Evolutionary conservation across 2,888 invertebrate species (phyloP), one percentile per base, ranked within the genome.

Genomic region (Vandiemenella viatica): DNA sequence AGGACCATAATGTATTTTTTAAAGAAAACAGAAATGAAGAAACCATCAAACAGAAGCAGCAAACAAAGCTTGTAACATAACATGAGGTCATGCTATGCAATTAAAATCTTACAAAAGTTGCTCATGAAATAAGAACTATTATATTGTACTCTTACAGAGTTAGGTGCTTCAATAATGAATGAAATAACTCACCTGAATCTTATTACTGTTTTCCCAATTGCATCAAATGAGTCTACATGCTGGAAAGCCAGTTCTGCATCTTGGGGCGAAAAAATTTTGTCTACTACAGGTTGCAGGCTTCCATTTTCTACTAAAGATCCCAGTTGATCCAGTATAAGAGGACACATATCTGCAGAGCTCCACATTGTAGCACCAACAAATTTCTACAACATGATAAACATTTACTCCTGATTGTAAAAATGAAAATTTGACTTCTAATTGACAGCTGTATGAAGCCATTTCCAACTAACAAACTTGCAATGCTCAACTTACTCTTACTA

Each of bases 251-350:
- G 62, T 53, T 70, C 67, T 15, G 68, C 67, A 54, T 69, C 67
- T 48, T 67, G 64, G 21, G 69, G 67, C 19, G 65, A 59, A 55
- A 66, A 71, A 18, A 68, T 72, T 59, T 71, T 73, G 54, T 76
- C 76, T 2, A 77, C 72, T 26, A 77, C 74, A 5, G 74, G 71
- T 58, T 73, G 73, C 50, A 77, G 59, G 52, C 71, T 65, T 45
- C 73, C 71, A 18, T 68, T 65, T 56, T 76, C 74, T 0, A 74
- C 71, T 43, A 75, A 64, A 46, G 68, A 63, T 3, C 64, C 59
- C n/a, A 71, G 57, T 13, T 63, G 62, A 48, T 65, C 64, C 22
- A 72, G 58, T 1, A 61, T 57, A 13, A 51, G 49, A 16, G 53
- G 56, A 13, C 53, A 50, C 19, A 55, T 45, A 15, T 50, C 50